Percentiles rank a stretch among this genome's conserved stretches.
phyloP scores from a whole-genome alignment of 2,113 vertebrate genomes.

The Salvelinus alpinus region DNA sequence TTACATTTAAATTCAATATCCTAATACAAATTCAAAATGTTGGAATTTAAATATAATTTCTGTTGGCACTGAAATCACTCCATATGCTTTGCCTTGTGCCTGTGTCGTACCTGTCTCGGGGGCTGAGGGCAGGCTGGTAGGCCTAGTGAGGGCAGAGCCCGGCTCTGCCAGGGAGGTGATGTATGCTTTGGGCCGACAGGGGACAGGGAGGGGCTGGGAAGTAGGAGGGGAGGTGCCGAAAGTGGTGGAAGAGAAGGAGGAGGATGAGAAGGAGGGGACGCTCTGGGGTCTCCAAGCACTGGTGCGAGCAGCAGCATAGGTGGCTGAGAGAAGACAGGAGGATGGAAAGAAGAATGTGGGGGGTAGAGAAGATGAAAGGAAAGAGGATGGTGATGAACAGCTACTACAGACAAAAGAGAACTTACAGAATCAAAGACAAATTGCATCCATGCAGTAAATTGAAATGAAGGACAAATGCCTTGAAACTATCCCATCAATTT shows the following conservation, averaged over 20 bases:
- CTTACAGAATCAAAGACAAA: neutral
- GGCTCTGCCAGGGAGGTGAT: slow-evolving; percentile 36
- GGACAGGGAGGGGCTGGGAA: slow-evolving; percentile 25
- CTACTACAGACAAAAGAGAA: neutral
- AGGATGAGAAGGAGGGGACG: slow-evolving; percentile 18
- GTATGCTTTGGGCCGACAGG: slow-evolving; percentile 36
- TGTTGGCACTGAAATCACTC: too few species aligned
- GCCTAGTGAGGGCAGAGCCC: slow-evolving; percentile 56
- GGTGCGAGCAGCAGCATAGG: slow-evolving; percentile 23
- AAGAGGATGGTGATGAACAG: neutral
- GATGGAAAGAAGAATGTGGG: neutral
- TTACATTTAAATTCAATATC: too few species aligned
- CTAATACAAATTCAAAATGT: too few species aligned
- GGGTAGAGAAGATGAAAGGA: neutral
- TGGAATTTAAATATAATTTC: too few species aligned
- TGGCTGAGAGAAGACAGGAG: slow-evolving; percentile 33
- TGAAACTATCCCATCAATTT: neutral
- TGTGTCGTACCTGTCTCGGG: slow-evolving; percentile 69
- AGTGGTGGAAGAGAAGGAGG: slow-evolving; percentile 24
- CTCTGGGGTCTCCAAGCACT: slow-evolving; percentile 39
- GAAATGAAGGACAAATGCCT: too few species aligned
- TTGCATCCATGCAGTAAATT: neutral
- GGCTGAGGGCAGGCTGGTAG: slow-evolving; percentile 71
- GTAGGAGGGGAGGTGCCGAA: slow-evolving; percentile 40
- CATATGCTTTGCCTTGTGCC: too few species aligned